A percentile compares a stretch with the other conserved stretches of the same genome.
Conservation (phyloP, 1,140 invertebrate genomes). For the Helicoverpa zea region DNA sequence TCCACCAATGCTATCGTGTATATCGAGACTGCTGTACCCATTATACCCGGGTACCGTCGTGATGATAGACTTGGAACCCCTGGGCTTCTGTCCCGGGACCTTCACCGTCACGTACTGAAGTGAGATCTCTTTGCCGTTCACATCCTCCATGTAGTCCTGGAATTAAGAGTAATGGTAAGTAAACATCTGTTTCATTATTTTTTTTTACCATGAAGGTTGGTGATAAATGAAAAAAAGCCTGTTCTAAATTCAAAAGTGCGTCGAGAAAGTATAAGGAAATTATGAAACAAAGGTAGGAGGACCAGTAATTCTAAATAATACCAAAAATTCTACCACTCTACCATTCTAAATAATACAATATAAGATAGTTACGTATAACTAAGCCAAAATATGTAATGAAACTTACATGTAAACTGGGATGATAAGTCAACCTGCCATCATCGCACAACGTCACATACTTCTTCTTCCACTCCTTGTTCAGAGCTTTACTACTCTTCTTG, state of each 20-base stretch:
- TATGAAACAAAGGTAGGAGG: no score
- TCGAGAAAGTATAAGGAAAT: no score
- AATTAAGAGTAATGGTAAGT: conserved; percentile 13
- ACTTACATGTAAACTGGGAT: conserved; percentile 97
- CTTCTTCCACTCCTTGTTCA: conserved; percentile 99
- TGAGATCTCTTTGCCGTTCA: conserved; percentile 98
- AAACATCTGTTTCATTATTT: no score
- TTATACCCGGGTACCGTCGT: conserved; percentile 88
- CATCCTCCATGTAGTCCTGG: conserved; percentile 99
- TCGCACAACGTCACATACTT: conserved; percentile 99
- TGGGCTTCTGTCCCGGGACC: conserved; percentile 97
- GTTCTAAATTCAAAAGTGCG: no score
- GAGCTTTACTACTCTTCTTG: conserved; percentile 97
- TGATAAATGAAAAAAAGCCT: no score
- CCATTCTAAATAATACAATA: no score
- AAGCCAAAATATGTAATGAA: background rate
- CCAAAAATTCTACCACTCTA: no score
- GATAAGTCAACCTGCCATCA: conserved; percentile 97
- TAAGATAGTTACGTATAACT: background rate
- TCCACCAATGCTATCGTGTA: conserved; percentile 89
- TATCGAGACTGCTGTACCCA: conserved; percentile 83
- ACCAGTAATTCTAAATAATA: no score
- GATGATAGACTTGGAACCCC: conserved; percentile 94
- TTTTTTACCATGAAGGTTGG: no score
- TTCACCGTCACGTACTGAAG: conserved; percentile 99